Percentiles rank a stretch among this genome's conserved stretches.
phyloP scores from a whole-genome alignment of 2,888 invertebrate species.

The Hirtodrosophila cameraria region DNA sequence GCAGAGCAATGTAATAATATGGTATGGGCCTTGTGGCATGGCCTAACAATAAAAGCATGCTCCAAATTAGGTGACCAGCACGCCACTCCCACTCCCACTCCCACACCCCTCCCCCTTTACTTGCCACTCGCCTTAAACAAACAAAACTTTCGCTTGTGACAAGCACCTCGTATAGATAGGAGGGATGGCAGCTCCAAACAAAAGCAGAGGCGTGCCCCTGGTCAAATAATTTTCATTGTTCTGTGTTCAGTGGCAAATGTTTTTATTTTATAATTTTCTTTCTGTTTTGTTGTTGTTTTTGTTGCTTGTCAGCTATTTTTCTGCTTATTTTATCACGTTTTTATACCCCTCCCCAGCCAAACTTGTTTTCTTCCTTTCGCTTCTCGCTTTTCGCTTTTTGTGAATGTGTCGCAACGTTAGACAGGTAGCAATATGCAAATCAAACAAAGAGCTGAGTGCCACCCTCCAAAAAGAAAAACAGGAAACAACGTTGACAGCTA shows the following conservation, averaged over 20 bases:
- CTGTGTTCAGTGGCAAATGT: constrained; percentile 54
- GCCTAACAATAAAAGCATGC: constrained; percentile 60
- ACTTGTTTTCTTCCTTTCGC: no score
- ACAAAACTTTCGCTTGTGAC: constrained; percentile 75
- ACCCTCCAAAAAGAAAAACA: constrained; percentile 10
- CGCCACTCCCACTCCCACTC: constrained; percentile 5
- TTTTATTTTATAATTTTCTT: constrained; percentile 39
- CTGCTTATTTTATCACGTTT: constrained; percentile 73
- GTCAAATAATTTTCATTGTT: constrained; percentile 78
- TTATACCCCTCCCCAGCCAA: no score
- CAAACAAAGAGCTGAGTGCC: constrained; percentile 58
- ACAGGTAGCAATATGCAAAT: constrained; percentile 77
- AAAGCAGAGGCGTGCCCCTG: constrained; percentile 31
- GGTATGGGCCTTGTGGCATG: constrained; percentile 45
- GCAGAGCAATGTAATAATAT: constrained; percentile 65
- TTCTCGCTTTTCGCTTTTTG: constrained; percentile 44
- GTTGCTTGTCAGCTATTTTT: constrained; percentile 69
- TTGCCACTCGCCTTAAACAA: constrained; percentile 45
- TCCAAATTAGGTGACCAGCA: constrained; percentile 66
- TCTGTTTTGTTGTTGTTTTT: constrained; percentile 12
- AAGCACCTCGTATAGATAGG: constrained; percentile 45
- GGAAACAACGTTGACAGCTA: constrained; percentile 39
- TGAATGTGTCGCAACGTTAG: constrained; percentile 52
- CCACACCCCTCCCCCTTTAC: background rate
- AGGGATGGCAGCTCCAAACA: background rate